A percentile compares a stretch with the other conserved stretches of the same genome.
These are phyloP conservation scores for Leptinotarsa lineolata DNA, from an alignment of 1,140 invertebrate genomes.

Conservation along the genomic window DNA sequence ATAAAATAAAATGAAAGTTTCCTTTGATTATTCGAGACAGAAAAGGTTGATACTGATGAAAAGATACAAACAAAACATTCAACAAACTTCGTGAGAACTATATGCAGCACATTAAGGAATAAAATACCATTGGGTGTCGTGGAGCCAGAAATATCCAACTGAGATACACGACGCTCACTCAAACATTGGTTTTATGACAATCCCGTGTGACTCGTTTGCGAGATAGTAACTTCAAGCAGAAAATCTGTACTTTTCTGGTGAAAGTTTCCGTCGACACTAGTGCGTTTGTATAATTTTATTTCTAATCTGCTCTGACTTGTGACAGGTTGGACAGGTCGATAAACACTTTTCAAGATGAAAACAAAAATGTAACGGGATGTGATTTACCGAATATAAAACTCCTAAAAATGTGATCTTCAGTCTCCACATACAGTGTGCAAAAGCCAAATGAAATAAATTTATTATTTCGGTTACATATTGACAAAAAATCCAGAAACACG, in stretches of 20 bases:
- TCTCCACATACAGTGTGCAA: no score
- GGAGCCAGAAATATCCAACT: not conserved
- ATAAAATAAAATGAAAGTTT: no score
- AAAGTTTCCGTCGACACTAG: not conserved
- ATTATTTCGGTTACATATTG: no score
- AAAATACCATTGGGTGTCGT: not conserved
- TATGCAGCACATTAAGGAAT: not conserved
- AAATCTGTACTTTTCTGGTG: not conserved
- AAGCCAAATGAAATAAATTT: no score
- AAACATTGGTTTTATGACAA: conserved; percentile 3
- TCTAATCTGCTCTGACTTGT: not conserved
- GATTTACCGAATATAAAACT: no score
- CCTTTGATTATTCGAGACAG: no score
- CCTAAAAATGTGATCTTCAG: no score
- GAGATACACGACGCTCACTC: not conserved
- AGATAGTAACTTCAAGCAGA: not conserved
- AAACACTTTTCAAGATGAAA: no score
- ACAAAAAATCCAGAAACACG: no score
- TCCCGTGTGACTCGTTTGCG: not conserved
- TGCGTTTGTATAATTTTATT: not conserved
- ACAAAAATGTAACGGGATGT: no score
- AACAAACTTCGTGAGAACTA: not conserved
- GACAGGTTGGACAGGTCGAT: no score
- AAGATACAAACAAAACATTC: not conserved
- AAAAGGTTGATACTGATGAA: no score